These are phyloP conservation scores for Leptinotarsa juncta DNA, from an alignment of 2,888 invertebrate species.

Conservation along the genomic window DNA sequence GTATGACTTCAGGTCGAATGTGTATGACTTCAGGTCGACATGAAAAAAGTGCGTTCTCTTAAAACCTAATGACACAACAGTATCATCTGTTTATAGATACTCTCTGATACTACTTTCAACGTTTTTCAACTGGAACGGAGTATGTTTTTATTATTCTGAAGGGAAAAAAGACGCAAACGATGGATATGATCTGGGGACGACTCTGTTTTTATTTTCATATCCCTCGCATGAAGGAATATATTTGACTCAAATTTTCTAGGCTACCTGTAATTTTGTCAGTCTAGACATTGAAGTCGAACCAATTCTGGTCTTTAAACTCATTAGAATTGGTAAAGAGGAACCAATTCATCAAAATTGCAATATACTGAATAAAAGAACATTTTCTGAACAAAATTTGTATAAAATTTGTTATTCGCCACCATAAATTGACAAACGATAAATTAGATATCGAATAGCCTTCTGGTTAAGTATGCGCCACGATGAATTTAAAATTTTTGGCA, in stretches of 20 bases:
- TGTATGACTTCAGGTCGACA: too few species aligned
- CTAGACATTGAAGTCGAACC: conserved; percentile 21
- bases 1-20: too few species aligned
- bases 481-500: conserved; percentile 27
- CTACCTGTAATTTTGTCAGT: conserved; percentile 16
- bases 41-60: too few species aligned
- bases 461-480: conserved; percentile 25
- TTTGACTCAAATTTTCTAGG: conserved; percentile 26
- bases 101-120: too few species aligned
- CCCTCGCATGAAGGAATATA: conserved; percentile 25
- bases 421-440: conserved; percentile 33
- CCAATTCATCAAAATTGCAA: conserved; percentile 29
- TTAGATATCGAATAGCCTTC: conserved; percentile 26
- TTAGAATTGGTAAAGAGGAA: conserved; percentile 26
- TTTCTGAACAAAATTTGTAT: conserved; percentile 17
- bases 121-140: too few species aligned
- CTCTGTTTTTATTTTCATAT: conserved; percentile 12
- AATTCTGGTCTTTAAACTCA: conserved; percentile 32
- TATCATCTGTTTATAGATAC: too few species aligned
- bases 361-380: conserved; percentile 36
- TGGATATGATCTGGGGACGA: neutral
- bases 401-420: conserved; percentile 28
- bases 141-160: conserved; percentile 41
- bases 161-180: conserved; percentile 13
- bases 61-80: too few species aligned